Percentiles rank a stretch among this genome's conserved stretches.
phyloP scores from a whole-genome alignment of 37 sponge, comb jelly and placozoan species.

The Bolinopsis microptera region DNA sequence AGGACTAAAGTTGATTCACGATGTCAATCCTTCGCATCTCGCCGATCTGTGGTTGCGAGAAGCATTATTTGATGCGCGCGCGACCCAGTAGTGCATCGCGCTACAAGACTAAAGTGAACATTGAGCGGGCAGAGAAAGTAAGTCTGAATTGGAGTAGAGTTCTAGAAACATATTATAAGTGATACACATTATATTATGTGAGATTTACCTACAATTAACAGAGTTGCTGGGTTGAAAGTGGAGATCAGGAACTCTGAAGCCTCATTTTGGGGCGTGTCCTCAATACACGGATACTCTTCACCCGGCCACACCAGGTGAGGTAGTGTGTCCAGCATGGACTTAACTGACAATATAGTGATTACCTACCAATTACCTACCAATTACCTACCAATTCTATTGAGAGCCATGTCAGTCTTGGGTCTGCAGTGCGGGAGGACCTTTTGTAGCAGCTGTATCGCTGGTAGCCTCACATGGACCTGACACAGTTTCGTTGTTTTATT shows the following conservation, averaged over 20 bases:
- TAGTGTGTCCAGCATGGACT: slow-evolving; percentile 10
- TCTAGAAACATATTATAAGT: too few relatives aligned
- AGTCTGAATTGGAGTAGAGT: too few relatives aligned
- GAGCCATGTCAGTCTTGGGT: background rate
- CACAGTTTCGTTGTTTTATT: too few relatives aligned
- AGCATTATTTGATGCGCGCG: too few relatives aligned
- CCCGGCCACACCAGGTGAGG: slow-evolving; percentile 53
- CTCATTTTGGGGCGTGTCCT: background rate
- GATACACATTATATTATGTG: too few relatives aligned
- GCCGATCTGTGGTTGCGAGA: too few relatives aligned
- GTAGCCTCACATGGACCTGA: slow-evolving; percentile 14
- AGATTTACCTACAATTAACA: slow-evolving; percentile 51
- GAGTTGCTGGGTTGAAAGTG: slow-evolving; percentile 11
- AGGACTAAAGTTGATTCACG: too few relatives aligned
- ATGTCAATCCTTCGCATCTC: too few relatives aligned
- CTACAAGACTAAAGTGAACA: too few relatives aligned
- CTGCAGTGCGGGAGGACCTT: slow-evolving; percentile 2
- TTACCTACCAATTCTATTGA: slow-evolving; percentile 39
- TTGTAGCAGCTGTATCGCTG: slow-evolving; percentile 37
- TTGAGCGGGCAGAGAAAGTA: too few relatives aligned
- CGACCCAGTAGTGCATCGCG: too few relatives aligned
- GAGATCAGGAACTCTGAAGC: slow-evolving; percentile 29
- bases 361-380: too few relatives aligned
- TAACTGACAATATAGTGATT: background rate
- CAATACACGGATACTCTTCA: slow-evolving; percentile 6